Base-by-base conservation (phyloP, 2,888 invertebrate species). In the Serrognathus titanus region DNA sequence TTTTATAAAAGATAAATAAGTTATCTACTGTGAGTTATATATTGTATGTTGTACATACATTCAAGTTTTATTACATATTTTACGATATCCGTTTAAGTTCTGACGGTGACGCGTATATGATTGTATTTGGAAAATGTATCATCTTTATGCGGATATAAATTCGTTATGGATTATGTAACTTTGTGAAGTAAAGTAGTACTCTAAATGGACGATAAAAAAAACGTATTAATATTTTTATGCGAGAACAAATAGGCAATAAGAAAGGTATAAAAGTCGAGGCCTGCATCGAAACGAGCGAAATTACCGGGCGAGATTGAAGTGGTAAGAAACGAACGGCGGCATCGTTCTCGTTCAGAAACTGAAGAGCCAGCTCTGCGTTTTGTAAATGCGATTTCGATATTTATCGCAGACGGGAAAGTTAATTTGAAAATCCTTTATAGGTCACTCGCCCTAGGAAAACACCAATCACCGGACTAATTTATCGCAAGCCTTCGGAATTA, bases 361-460 rank as follows among this genome's bases (percentile, higher is more conserved):
- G 58, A 55, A 55, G 55, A 50, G 51, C 16, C 16, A 16, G 16
- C 58, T 47, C 51, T 58, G 58, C 58, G 58, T 58, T 55, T 58
- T 55, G 58, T 55, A 58, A 58, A 58, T 58, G 58, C 48, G 58
- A 58, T 58, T 58, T 59, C 59, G 56, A 59, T 56, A 59, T 59
- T 59, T 59, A 56, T 59, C 50, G 56, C 47, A 59, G 59, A 50
- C 52, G 51, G 55, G 41, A 43, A 52, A 53, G 59, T 59, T 59
- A 56, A 56, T 59, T 56, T 55, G 51, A 43, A 46, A 56, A 59
- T 56, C 56, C 55, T 55, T 54, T 58, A 51, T 58, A 56, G 59
- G 56, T 56, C 59, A 53, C 46, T 59, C 58, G 40, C 9, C 40
- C 58, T 56, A 48, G 48, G 48, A 41, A 48, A 48, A 39, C 52